A percentile compares a stretch with the other conserved stretches of the same genome.
These are phyloP conservation scores for Turdus rufiventris DNA, from an alignment of 2,113 vertebrate species.

Conservation along the genomic window DNA sequence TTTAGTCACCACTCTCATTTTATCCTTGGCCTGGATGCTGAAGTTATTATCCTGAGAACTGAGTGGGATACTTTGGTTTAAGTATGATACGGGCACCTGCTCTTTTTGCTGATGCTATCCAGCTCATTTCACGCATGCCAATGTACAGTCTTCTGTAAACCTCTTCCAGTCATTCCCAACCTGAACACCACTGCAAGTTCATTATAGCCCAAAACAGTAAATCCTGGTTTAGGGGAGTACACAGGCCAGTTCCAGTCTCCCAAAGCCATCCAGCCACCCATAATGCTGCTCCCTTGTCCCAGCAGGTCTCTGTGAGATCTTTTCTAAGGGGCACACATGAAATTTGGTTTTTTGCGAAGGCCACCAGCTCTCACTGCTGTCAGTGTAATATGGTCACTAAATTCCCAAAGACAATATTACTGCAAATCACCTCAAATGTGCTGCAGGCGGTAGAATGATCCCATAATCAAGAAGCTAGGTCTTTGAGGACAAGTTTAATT, in stretches of 20 bases:
- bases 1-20: not conserved
- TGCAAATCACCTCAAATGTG: conserved; percentile 68
- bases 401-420: conserved; percentile 68
- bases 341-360: not conserved
- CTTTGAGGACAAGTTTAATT: conserved; percentile 70
- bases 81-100: not conserved
- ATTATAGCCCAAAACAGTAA: not conserved
- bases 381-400: conserved; percentile 52
- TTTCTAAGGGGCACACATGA: not conserved
- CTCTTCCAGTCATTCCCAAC: not conserved
- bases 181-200: not conserved
- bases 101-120: not conserved
- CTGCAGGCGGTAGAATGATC: conserved; percentile 62
- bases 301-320: not conserved
- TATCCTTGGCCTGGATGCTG: not conserved
- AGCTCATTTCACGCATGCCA: not conserved
- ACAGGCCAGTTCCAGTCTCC: not conserved
- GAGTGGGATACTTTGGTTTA: not conserved
- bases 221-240: not conserved
- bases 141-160: not conserved
- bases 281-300: not conserved
- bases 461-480: conserved; percentile 58
- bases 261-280: not conserved
- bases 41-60: not conserved
- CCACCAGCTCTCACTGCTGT: conserved; percentile 26